phyloP scores from a whole-genome alignment of 2,888 invertebrate species.

The Andrena camellia region DNA sequence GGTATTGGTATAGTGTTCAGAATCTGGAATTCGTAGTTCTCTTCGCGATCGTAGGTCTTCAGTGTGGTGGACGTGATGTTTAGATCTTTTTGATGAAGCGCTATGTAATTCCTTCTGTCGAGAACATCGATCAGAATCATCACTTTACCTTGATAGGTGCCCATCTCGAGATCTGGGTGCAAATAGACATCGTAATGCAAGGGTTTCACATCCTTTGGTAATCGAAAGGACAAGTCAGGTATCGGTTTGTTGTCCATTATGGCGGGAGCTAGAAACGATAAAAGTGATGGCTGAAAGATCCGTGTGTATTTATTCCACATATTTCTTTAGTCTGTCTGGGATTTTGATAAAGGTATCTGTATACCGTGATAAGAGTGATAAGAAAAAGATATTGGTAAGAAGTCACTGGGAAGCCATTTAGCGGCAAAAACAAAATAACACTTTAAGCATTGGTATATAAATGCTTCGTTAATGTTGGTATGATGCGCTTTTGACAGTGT shows the following conservation, averaged over 20 bases:
- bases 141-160: conserved; percentile 87
- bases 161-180: conserved; percentile 88
- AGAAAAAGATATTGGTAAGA: conserved; percentile 6
- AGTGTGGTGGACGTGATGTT: conserved; percentile 85
- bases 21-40: conserved; percentile 72
- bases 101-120: conserved; percentile 84
- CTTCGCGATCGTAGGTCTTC: conserved; percentile 71
- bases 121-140: conserved; percentile 86
- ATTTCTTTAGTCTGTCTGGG: background rate
- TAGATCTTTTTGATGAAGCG: conserved; percentile 86
- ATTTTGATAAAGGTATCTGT: conserved; percentile 9
- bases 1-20: conserved; percentile 70
- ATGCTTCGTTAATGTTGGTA: background rate
- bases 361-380: conserved; percentile 5
- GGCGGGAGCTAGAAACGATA: conserved; percentile 39
- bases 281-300: background rate
- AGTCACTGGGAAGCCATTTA: background rate
- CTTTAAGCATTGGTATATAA: conserved; percentile 20
- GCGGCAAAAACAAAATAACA: background rate
- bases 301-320: background rate
- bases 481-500: background rate
- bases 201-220: conserved; percentile 88
- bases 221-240: conserved; percentile 85
- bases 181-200: conserved; percentile 88
- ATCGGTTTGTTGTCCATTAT: conserved; percentile 76